These are phyloP conservation scores for Melieria picta DNA, from an alignment of 2,888 invertebrate genomes.

Conservation along the genomic window DNA sequence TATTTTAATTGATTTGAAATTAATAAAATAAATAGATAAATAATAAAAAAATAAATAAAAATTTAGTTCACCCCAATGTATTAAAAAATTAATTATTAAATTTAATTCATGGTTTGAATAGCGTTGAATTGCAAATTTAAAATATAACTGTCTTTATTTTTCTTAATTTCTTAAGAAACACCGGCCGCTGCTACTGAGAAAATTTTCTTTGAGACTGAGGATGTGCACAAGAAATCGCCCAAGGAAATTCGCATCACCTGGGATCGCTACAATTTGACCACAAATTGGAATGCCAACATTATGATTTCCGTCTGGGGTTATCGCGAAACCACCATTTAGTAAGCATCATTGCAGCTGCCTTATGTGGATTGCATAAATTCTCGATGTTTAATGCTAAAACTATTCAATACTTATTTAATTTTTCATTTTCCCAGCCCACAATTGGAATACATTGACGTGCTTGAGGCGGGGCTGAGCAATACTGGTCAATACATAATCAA, in stretches of 20 bases:
- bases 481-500: slow-evolving; percentile 78
- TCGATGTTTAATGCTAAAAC: neutral
- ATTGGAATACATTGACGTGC: slow-evolving; percentile 80
- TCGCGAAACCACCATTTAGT: slow-evolving; percentile 79
- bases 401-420: neutral
- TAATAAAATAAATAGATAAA: neutral
- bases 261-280: slow-evolving; percentile 87
- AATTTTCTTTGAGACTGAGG: slow-evolving; percentile 81
- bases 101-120: no score
- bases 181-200: slow-evolving; percentile 87
- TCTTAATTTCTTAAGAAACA: slow-evolving; percentile 72
- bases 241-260: slow-evolving; percentile 82
- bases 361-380: no score
- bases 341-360: slow-evolving; percentile 38
- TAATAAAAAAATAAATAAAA: neutral
- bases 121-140: no score
- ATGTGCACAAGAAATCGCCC: slow-evolving; percentile 79
- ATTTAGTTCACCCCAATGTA: neutral
- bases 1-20: neutral
- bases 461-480: slow-evolving; percentile 75
- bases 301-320: slow-evolving; percentile 91
- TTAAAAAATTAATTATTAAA: neutral
- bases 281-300: slow-evolving; percentile 79
- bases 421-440: slow-evolving; percentile 70
- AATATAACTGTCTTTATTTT: no score